A percentile compares a stretch with the other conserved stretches of the same genome.
Evolutionary conservation across 53 echinoderm and acorn worm genomes (phyloP).

Genomic region (Mesocentrotus franciscanus): DNA sequence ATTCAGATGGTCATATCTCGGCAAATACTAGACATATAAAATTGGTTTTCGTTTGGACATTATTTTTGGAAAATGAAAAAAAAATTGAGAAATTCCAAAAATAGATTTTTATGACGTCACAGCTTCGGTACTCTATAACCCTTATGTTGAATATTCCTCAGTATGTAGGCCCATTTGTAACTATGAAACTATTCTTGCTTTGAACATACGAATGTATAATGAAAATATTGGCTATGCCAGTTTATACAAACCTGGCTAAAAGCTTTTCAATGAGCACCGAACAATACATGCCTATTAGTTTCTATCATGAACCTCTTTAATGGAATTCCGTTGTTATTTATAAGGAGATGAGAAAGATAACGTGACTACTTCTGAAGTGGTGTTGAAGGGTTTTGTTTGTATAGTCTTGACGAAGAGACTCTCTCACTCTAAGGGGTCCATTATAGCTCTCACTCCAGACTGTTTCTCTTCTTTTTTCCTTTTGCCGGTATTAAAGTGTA

Average conservation of each 20-base stretch:
- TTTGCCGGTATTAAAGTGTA: no score
- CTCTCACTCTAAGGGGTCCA: background rate
- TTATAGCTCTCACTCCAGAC: background rate
- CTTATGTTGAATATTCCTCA: background rate
- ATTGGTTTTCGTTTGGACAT: no score
- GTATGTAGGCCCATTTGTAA: no score
- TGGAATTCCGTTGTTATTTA: background rate
- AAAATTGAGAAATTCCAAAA: no score
- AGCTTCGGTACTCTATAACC: no score
- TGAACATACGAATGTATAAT: background rate
- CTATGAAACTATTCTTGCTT: background rate
- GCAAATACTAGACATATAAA: no score
- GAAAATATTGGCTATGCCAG: background rate
- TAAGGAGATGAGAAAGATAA: constrained; percentile 17
- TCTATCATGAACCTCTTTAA: background rate
- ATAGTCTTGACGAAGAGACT: background rate
- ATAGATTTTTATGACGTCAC: no score
- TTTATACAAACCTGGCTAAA: background rate
- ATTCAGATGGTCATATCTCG: no score
- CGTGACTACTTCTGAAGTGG: constrained; percentile 30
- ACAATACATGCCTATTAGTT: background rate
- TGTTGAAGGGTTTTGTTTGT: constrained; percentile 34
- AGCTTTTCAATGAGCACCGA: background rate
- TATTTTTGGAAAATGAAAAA: no score
- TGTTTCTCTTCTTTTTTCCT: background rate